Evolutionary conservation across 1,140 invertebrate genomes (phyloP), one percentile per base, ranked within the genome.

Genomic region (Schlechtendalia chinensis): DNA sequence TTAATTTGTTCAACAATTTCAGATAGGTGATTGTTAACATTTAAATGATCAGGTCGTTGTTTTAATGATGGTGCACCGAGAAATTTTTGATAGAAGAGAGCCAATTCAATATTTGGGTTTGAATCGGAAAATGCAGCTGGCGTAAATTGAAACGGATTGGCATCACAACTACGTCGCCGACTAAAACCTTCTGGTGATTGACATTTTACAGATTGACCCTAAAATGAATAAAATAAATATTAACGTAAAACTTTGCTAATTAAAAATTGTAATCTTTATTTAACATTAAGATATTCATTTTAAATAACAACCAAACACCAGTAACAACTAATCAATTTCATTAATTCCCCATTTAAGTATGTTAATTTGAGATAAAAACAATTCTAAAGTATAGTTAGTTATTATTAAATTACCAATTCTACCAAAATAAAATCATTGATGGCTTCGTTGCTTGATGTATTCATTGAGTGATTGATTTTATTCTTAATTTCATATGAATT

Each of bases 381-480:
- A 47, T 27, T 24, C 58, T 63, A 61, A 45, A 81, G 59, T 56
- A 79, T 47, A 63, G 81, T 81, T 65, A 81, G 71, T 79, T 17
- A 71, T 63, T 50, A 58, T 69, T 56, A 80, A 88, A 87, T 89
- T 89, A 91, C 90, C 89, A 91, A 88, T 86, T 92, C 91, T 86
- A 92, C 90, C 89, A 92, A 90, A 85, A 92, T 91, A 89, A 92
- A 92, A 86, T 91, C 91, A 83, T 91, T 79, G 75, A 79, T 79
- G 58, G 56, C 45, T 24, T 79, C 75, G 16, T 63, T 79, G 17
- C 75, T 90, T 83, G 75, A 79, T 63, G 58, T 63, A 63, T 79
- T 89, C 87, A 74, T 87, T 88, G 58, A 54, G 17, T 65, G 80
- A 81, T 72, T 56, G 81, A 47, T 12, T 85, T 24, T 86, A 86